Base-by-base conservation (phyloP, 2,888 invertebrate species). In the Criorhina ranunculi region DNA sequence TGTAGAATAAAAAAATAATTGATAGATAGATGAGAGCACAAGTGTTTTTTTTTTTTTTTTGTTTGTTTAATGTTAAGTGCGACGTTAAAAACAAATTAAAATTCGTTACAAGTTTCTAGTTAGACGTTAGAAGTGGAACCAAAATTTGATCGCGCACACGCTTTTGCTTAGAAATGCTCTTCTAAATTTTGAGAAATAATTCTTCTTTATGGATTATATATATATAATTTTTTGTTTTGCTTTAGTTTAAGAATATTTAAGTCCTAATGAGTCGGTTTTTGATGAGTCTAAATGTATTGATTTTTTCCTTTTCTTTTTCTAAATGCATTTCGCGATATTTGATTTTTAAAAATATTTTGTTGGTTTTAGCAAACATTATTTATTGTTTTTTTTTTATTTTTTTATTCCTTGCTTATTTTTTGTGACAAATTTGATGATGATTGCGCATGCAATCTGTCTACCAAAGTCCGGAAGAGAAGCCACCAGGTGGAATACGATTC, bases 401-500 rank as follows among this genome's bases (percentile, higher is more conserved):
- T 15, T 49, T 64, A 62, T 44, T 42, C 55, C 15, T 42, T 80
- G 70, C 44, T 4, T 24, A 3, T 3, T 24, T 66, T 81, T 81
- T 86, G 81, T 72, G 77, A 77, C 72, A 82, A 81, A 77, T 55
- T 81, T 76, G 46, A 72, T 67, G 69, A 62, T 53, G 46, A 59
- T 70, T 64, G 46, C 17, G 8, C 24, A 51, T 8, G 46, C 55
- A 57, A 40, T 70, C 37, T 17, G 82, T 92, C 92, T 92, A 92
- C 92, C 92, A 92, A 67, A 92, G 90, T 53, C 92, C 92, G 64
- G 92, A 92, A 64, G 92, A 92, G 82, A 89, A 92, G 49, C 92
- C 92, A 88, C 92, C 92, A 78, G 92, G 92, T 87, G 92, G 92
- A 86, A 92, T 88, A 86, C 92, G 92, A 88, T 92, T 92, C 89